phyloP scores from a whole-genome alignment of 2,797 vertebrate genomes.

The Eulemur albifrons region DNA sequence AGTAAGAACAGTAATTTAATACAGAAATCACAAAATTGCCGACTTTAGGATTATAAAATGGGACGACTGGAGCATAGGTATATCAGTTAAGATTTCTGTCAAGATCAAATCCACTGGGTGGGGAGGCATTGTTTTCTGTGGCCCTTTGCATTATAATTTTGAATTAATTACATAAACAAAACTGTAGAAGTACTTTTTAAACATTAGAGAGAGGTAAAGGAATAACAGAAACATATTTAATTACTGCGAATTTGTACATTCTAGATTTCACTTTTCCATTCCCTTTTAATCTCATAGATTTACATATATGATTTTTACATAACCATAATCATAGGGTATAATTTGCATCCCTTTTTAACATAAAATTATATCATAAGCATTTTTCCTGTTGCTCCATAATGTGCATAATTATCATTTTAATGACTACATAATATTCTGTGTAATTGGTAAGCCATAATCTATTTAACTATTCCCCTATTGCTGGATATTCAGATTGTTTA shows the following conservation, averaged over 20 bases:
- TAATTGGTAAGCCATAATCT: conserved; percentile 23
- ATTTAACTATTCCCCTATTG: conserved; percentile 34
- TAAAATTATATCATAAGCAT: conserved; percentile 48
- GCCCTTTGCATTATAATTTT: background rate
- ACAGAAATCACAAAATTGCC: background rate
- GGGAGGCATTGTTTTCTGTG: background rate
- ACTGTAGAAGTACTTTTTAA: background rate
- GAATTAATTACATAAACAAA: background rate
- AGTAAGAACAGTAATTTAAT: background rate
- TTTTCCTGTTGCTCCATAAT: conserved; percentile 48
- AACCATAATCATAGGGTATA: conserved; percentile 19
- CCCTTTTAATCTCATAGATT: conserved; percentile 43
- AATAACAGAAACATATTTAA: conserved; percentile 17
- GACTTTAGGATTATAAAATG: background rate
- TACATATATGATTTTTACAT: conserved; percentile 58
- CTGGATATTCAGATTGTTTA: background rate
- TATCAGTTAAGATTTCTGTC: background rate
- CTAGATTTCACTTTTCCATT: conserved; percentile 10
- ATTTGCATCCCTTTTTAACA: conserved; percentile 47
- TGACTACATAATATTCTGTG: conserved; percentile 31
- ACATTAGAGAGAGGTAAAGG: background rate
- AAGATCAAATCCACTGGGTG: background rate
- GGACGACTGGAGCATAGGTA: background rate
- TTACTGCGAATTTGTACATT: background rate
- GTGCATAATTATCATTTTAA: conserved; percentile 50